Evolutionary conservation across 2,888 invertebrate genomes (phyloP).

Genomic region (Biston betularia): DNA sequence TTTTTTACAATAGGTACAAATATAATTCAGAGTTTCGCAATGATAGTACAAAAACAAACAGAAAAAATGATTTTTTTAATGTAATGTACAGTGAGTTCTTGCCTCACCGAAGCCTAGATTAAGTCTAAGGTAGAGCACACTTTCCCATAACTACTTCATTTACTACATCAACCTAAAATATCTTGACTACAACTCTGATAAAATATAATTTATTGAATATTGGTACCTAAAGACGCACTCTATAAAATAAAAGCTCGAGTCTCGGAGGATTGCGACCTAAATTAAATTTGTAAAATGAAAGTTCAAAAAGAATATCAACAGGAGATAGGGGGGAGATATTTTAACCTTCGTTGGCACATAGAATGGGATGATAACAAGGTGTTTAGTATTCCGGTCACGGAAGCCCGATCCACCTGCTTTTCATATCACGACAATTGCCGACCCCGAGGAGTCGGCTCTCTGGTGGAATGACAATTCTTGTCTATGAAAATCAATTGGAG

Average conservation of each 20-base stretch:
- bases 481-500: constrained; percentile 82
- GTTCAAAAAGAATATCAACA: constrained; percentile 67
- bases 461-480: constrained; percentile 78
- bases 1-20: too few species aligned
- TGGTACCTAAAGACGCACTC: constrained; percentile 27
- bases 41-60: too few species aligned
- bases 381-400: constrained; percentile 79
- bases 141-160: too few species aligned
- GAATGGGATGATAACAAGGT: constrained; percentile 79
- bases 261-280: constrained; percentile 54
- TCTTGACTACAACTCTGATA: background rate
- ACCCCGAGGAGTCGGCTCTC: constrained; percentile 76
- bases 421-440: constrained; percentile 84
- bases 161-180: too few species aligned
- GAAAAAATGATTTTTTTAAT: too few species aligned
- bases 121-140: too few species aligned
- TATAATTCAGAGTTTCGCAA: too few species aligned
- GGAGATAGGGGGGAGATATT: constrained; percentile 66
- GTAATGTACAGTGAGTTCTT: too few species aligned
- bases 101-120: too few species aligned
- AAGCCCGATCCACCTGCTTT: constrained; percentile 82
- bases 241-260: constrained; percentile 43
- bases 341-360: constrained; percentile 71
- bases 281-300: constrained; percentile 66
- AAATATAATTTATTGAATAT: constrained; percentile 21